Conservation (phyloP, 2,797 vertebrate species). For the Sebastes trivittatus region DNA sequence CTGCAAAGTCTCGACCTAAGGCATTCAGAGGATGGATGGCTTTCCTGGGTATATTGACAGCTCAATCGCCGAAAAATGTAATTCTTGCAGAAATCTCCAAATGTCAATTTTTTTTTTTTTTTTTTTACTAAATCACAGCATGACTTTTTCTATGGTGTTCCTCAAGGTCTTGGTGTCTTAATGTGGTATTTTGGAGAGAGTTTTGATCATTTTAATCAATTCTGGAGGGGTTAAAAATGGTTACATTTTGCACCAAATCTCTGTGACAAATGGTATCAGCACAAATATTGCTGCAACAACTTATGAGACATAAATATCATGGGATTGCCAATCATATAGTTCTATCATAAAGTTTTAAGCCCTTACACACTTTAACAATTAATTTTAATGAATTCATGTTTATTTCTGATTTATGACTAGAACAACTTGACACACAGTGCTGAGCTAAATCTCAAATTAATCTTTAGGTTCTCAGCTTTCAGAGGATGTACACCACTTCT, state of each 20-base stretch:
- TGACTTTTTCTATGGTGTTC: background rate
- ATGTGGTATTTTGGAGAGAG: accelerated
- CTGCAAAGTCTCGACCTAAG: background rate
- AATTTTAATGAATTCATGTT: accelerated
- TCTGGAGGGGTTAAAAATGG: accelerated
- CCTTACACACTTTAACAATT: too few relatives aligned
- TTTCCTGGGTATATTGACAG: background rate
- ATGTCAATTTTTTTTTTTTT: accelerated
- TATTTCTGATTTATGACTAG: background rate
- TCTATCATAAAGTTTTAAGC: too few relatives aligned
- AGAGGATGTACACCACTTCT: too few relatives aligned
- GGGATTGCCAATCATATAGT: accelerated
- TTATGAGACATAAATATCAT: accelerated
- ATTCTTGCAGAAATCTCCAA: background rate
- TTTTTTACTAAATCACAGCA: background rate
- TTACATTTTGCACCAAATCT: background rate
- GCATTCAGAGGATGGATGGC: background rate
- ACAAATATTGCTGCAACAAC: too few relatives aligned
- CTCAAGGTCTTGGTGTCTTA: background rate
- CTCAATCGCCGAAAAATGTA: too few relatives aligned
- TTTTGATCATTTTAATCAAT: background rate
- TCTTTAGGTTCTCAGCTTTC: too few relatives aligned
- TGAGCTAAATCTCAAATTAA: too few relatives aligned
- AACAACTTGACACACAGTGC: too few relatives aligned
- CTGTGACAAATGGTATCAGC: background rate